phyloP scores from a whole-genome alignment of 1,140 invertebrate genomes.

The Bombus affinis region DNA sequence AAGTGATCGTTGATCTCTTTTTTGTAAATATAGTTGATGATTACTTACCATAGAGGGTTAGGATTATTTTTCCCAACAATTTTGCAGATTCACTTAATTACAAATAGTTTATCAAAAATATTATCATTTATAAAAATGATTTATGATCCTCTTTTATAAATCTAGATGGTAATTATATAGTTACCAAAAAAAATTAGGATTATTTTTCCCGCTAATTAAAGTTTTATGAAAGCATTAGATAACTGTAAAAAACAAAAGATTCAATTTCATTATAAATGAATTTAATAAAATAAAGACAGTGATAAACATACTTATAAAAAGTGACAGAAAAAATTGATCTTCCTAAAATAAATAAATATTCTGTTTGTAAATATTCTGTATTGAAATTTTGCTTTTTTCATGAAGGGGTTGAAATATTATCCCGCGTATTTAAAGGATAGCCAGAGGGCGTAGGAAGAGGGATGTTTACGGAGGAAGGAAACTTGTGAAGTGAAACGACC shows the following conservation, averaged over 20 bases:
- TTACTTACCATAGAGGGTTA: not conserved
- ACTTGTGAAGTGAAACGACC: constrained; percentile 44
- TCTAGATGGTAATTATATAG: too few relatives aligned
- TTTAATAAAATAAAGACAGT: too few relatives aligned
- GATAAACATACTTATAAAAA: too few relatives aligned
- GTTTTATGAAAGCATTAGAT: too few relatives aligned
- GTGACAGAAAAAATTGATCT: not conserved
- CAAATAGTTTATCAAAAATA: not conserved
- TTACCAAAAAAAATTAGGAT: too few relatives aligned
- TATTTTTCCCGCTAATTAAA: too few relatives aligned
- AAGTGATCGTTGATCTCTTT: not conserved
- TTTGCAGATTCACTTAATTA: not conserved
- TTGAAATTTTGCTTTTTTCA: not conserved
- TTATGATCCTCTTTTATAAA: too few relatives aligned
- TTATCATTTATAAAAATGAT: too few relatives aligned
- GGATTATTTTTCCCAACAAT: not conserved
- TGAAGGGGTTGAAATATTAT: not conserved
- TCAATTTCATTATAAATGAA: not conserved
- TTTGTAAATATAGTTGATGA: not conserved
- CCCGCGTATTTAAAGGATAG: constrained; percentile 35
- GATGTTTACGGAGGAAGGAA: constrained; percentile 65
- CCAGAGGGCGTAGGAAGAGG: constrained; percentile 63
- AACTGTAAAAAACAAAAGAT: too few relatives aligned
- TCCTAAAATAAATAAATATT: not conserved
- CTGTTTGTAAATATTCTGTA: not conserved